Evolutionary conservation across 2,797 vertebrate genomes (phyloP), one percentile per base, ranked within the genome.

Genomic region (Pangasius djambal): DNA sequence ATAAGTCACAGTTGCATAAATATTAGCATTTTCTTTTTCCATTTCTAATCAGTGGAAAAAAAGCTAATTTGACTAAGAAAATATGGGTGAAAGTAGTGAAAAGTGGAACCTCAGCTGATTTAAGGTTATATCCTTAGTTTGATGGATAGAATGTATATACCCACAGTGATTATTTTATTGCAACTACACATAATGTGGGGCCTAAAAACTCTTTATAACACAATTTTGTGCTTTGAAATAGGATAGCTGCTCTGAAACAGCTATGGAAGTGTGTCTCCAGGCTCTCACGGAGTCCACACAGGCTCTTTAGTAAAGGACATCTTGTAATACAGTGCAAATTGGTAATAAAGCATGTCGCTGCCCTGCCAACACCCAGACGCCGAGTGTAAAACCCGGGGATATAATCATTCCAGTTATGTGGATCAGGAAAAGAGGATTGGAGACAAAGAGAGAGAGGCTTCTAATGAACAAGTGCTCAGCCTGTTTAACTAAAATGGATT

Each of bases 371-470:
- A 90, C 85, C 87, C 55, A n/a, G 34, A 70, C 44, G 83, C 79
- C 74, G n/a, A 89, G 74, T 59, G 86, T 89, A 83, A 83, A 92
- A 91, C 52, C 34, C 88, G 81, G 92, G 92, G 91, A 89, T 91
- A 93, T 74, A 91, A 91, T 94, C 92, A 88, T 40, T 90, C 91
- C 81, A 93, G 90, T 93, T 93, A 93, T 90, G 4, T 90, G 61
- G 75, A 91, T 92, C 91, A 92, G 86, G 67, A 78, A 50, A 40
- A 85, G 84, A 67, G 85, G 89, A 90, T 89, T 87, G 84, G 59
- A 63, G 74, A 25, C 22, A 74, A 20, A 18, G 16, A 9, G 37
- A 22, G 37, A 16, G 12, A 15, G 74, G 25, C 5, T 16, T 25
- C 37, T 74, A 52, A 74, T 69, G 48, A 70, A 40, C 18, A 52